Evolutionary conservation across 2,113 vertebrate species (phyloP).

Genomic region (Xyliphius kryptos): DNA sequence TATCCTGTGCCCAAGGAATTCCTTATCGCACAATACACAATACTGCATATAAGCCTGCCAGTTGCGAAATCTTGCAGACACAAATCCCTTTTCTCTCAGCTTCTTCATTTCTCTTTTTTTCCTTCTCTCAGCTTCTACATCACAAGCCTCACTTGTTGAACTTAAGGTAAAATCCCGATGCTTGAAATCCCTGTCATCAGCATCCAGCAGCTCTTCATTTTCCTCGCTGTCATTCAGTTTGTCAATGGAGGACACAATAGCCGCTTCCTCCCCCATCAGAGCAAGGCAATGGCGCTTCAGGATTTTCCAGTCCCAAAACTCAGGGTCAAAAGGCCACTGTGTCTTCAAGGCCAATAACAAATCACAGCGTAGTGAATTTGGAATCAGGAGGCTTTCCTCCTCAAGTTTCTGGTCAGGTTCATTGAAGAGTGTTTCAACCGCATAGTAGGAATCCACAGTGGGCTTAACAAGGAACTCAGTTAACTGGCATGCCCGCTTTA

Average conservation of each 20-base stretch:
- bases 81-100: too few species aligned
- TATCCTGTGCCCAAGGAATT: slow-evolving; percentile 95
- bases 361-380: slow-evolving; percentile 96
- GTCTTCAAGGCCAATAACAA: slow-evolving; percentile 97
- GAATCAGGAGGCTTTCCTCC: slow-evolving; percentile 91
- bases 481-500: slow-evolving; percentile 95
- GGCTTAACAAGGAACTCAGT: slow-evolving; percentile 97
- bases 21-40: slow-evolving; percentile 96
- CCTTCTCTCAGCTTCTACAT: slow-evolving; percentile 89
- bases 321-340: too few species aligned
- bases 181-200: slow-evolving; percentile 74
- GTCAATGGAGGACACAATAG: slow-evolving; percentile 94
- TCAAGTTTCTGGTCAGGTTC: too few species aligned
- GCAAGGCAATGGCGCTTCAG: slow-evolving; percentile 93
- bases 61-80: slow-evolving; percentile 94
- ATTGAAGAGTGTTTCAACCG: slow-evolving; percentile 96
- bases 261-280: slow-evolving; percentile 96
- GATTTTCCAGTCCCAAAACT: too few species aligned
- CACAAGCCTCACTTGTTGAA: slow-evolving; percentile 75
- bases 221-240: slow-evolving; percentile 91
- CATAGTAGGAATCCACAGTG: slow-evolving; percentile 94
- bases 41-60: slow-evolving; percentile 99
- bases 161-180: slow-evolving; percentile 76
- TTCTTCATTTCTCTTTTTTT: too few species aligned
- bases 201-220: slow-evolving; percentile 67